Base-by-base conservation (phyloP, 2,113 vertebrate genomes). In the Phyllopteryx taeniolatus region DNA sequence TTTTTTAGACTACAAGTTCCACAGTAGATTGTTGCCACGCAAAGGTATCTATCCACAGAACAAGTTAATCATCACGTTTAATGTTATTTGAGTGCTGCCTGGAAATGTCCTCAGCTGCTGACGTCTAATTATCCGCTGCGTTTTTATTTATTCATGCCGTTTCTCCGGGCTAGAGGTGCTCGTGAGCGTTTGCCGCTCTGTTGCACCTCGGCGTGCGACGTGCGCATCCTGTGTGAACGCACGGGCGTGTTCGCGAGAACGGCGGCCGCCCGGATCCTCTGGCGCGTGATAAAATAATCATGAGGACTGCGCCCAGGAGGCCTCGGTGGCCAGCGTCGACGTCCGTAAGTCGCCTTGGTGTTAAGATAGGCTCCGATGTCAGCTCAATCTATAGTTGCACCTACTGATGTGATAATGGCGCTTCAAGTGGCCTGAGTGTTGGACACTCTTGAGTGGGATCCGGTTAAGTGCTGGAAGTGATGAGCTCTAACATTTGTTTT, bases 221-320 rank as follows among this genome's bases (percentile, higher is more conserved):
- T 27, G 35, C 35, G 35, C 35, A 3, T 6, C 35, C 35, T 49
- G 76, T 77, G 84, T 87, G 82, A 78, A 86, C 81, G 87, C 86
- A 84, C 77, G 79, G 81, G 73, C 83, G 85, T 90, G 78, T 85
- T 85, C 87, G 74, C 81, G 75, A 83, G 75, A 81, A 84, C 80
- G 81, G 75, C 70, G 85, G 78, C 72, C 49, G 57, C 84, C 66
- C 66, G 76, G 83, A 85, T 91, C 88, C 67, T 78, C 81, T 88
- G 83, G 76, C 85, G 86, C 75, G 67, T 83, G 19, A 75, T 91
- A 76, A 91, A 92, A 89, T 89, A 90, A 87, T 90, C 81, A 92
- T 92, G 89, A 89, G 86, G 88, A 81, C 80, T 78, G 88, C 86
- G 81, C 73, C 65, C 46, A 65, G 42, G 44, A 56, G 33, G 31